Evolutionary conservation across 2,113 vertebrate genomes (phyloP).

Genomic region (Colinus virginianus): DNA sequence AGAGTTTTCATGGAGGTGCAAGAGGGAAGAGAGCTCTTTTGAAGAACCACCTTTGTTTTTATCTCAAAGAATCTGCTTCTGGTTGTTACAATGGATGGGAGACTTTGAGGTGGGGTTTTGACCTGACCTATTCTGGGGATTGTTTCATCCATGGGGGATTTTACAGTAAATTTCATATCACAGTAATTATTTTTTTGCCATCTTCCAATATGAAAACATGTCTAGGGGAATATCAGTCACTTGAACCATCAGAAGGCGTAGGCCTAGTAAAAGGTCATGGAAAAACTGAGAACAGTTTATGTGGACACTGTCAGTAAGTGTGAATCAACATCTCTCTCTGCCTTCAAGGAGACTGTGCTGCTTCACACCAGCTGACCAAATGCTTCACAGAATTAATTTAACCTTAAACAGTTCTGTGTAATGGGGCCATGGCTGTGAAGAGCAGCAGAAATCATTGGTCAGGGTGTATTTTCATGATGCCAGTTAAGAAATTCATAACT

Average conservation of each 20-base stretch:
- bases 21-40: neutral
- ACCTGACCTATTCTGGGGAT: neutral
- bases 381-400: neutral
- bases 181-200: neutral
- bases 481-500: neutral
- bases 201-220: neutral
- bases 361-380: neutral
- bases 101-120: neutral
- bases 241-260: neutral
- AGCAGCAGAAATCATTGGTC: neutral
- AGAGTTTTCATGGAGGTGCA: neutral
- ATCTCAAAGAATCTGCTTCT: neutral
- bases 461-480: fast-evolving
- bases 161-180: neutral
- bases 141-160: neutral
- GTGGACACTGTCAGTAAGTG: neutral
- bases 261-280: neutral
- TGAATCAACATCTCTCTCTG: neutral
- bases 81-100: neutral
- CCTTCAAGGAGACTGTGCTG: neutral
- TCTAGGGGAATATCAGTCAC: neutral
- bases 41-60: neutral
- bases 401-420: neutral
- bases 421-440: neutral
- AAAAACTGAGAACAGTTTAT: neutral